Evolutionary conservation across 1,140 invertebrate species (phyloP).

Genomic region (Platorchestia sp.): DNA sequence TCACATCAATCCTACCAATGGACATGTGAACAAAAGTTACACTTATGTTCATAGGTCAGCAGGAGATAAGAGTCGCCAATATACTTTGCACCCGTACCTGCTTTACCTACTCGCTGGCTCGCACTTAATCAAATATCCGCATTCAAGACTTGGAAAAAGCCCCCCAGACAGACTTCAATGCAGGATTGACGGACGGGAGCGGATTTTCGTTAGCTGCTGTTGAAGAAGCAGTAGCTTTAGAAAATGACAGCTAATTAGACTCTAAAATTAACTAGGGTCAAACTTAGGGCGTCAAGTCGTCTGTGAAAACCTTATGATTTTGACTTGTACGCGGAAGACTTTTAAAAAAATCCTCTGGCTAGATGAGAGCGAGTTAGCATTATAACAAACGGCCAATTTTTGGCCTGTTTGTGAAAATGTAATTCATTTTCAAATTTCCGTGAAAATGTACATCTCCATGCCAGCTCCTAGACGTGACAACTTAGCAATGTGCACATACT

Average conservation of each 20-base stretch:
- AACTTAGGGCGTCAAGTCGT: neutral
- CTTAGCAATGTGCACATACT: too few relatives aligned
- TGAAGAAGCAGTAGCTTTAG: neutral
- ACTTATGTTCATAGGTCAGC: neutral
- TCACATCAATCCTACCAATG: neutral
- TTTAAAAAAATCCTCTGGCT: too few relatives aligned
- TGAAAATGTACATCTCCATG: too few relatives aligned
- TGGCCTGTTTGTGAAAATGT: too few relatives aligned
- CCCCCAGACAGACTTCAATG: neutral
- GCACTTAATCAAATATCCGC: neutral
- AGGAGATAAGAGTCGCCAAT: neutral
- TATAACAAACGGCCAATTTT: too few relatives aligned
- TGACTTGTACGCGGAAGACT: too few relatives aligned
- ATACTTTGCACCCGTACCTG: neutral
- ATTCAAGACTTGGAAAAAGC: neutral
- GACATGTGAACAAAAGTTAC: neutral
- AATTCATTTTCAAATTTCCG: too few relatives aligned
- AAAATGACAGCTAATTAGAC: neutral
- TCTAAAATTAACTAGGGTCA: neutral
- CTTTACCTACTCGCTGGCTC: neutral
- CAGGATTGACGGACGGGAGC: neutral
- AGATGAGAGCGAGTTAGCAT: too few relatives aligned
- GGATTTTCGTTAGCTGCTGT: neutral
- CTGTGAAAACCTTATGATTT: neutral
- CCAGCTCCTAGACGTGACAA: too few relatives aligned